A percentile compares a stretch with the other conserved stretches of the same genome.
These are phyloP conservation scores for Strigamia maritima DNA, from an alignment of 2,888 invertebrate genomes.

Conservation along the genomic window DNA sequence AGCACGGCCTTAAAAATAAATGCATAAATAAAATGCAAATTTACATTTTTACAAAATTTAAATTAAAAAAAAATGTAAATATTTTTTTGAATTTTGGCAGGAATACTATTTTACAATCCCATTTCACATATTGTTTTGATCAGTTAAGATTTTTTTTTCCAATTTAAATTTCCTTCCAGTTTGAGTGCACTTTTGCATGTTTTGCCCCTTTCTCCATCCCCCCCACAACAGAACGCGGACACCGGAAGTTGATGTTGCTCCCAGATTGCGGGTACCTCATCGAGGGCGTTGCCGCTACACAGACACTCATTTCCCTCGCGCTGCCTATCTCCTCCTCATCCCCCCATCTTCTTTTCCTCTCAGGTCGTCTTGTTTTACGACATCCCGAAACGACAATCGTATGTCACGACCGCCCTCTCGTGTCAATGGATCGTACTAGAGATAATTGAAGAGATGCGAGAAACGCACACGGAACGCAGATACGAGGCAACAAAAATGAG, in stretches of 20 bases:
- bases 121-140: not conserved
- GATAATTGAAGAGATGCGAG: slow-evolving; percentile 19
- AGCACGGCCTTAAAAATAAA: not conserved
- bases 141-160: not conserved
- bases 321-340: not conserved
- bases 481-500: not conserved
- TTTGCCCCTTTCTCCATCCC: too few species aligned
- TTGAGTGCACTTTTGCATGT: not conserved
- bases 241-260: not conserved
- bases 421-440: not conserved
- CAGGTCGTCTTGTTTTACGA: slow-evolving; percentile 19
- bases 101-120: too few species aligned
- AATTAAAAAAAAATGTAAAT: not conserved
- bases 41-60: too few species aligned
- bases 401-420: slow-evolving; percentile 15
- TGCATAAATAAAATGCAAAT: not conserved
- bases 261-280: not conserved
- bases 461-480: not conserved
- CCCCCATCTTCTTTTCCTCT: slow-evolving; percentile 6
- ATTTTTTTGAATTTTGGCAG: not conserved
- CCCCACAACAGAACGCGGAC: not conserved
- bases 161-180: slow-evolving; percentile 9
- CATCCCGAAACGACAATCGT: slow-evolving; percentile 20
- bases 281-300: not conserved
- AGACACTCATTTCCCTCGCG: not conserved